phyloP scores from a whole-genome alignment of 2,113 vertebrate genomes.

The Psilopogon haemacephalus region DNA sequence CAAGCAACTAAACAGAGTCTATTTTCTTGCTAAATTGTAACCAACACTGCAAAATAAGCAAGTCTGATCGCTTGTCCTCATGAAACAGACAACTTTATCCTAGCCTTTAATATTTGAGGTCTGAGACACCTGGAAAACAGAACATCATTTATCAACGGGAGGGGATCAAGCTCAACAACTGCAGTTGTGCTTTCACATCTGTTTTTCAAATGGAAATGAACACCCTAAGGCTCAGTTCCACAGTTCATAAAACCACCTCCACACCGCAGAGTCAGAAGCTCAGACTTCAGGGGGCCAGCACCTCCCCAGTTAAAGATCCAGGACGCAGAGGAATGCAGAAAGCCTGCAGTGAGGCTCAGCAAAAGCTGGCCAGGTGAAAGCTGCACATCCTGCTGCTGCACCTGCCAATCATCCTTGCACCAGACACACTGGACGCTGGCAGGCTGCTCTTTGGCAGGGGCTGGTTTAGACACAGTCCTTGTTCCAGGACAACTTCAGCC shows the following conservation, averaged over 20 bases:
- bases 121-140: constrained; percentile 51
- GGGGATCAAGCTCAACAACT: not conserved
- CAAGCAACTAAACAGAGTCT: not conserved
- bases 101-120: constrained; percentile 13
- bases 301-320: not conserved
- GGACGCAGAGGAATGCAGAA: not conserved
- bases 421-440: not conserved
- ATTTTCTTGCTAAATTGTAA: not conserved
- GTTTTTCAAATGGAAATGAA: not conserved
- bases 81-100: constrained; percentile 22
- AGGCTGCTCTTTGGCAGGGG: not conserved
- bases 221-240: not conserved
- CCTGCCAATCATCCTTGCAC: not conserved
- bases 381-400: not conserved
- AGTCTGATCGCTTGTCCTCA: not conserved
- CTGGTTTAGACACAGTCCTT: not conserved
- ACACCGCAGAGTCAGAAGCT: not conserved
- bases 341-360: not conserved
- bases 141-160: constrained; percentile 19
- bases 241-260: not conserved
- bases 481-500: not conserved
- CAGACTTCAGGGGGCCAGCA: not conserved
- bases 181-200: not conserved
- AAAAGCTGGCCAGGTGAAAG: not conserved
- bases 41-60: not conserved